A percentile compares a stretch with the other conserved stretches of the same genome.
These are phyloP conservation scores for Athene noctua DNA, from an alignment of 2,113 vertebrate species.

Conservation along the genomic window DNA sequence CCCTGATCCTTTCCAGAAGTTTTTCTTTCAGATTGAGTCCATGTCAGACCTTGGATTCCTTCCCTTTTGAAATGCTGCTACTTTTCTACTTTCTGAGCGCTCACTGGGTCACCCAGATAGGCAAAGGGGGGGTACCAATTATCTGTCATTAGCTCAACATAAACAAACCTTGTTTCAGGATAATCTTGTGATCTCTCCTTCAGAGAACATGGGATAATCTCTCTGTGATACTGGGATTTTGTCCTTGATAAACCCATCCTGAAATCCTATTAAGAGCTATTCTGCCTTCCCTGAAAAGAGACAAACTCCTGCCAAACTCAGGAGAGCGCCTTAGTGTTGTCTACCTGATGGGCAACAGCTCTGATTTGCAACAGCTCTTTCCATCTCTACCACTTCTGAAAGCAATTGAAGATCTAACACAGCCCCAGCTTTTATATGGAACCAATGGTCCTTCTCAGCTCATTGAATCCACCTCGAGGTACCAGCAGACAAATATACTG, in stretches of 20 bases:
- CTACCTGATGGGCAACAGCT: background rate
- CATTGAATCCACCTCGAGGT: background rate
- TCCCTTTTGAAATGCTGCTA: constrained; percentile 9
- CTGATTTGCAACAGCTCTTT: background rate
- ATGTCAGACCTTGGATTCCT: background rate
- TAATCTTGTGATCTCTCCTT: constrained; percentile 45
- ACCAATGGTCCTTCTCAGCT: background rate
- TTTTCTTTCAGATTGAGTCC: constrained; percentile 8
- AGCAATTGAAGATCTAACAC: background rate
- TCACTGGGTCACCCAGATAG: background rate
- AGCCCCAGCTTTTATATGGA: background rate
- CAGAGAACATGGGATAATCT: constrained; percentile 26
- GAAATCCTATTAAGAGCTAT: constrained; percentile 41
- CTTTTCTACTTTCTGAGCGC: background rate
- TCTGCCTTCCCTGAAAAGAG: background rate
- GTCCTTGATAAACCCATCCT: background rate
- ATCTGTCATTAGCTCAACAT: constrained; percentile 5
- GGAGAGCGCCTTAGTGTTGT: background rate
- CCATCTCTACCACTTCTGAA: background rate
- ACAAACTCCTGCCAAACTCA: background rate
- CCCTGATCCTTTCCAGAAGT: constrained; percentile 63
- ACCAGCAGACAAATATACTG: background rate
- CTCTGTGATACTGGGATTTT: background rate
- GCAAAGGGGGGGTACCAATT: constrained; percentile 14
- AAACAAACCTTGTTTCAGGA: background rate